Base-by-base conservation (phyloP, 2,888 invertebrate species). In the Dryadula phaetusa region DNA sequence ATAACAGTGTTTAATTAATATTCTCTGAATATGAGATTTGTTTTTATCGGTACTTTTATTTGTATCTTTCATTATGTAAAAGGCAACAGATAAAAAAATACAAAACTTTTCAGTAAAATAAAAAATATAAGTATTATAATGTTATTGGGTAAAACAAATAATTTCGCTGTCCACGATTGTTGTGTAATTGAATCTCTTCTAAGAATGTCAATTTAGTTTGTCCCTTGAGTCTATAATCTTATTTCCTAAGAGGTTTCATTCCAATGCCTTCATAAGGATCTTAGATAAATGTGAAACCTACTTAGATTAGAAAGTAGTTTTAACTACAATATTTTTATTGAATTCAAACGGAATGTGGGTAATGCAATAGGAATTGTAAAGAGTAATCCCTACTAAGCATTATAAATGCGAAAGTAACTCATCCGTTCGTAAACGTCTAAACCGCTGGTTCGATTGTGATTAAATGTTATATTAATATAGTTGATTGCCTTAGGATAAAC, bases 151-250 rank as follows among this genome's bases (percentile, higher is more conserved):
- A 10, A 44, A 34, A 54, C 7, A 46, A 44, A 54, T 66, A 20
- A 32, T 56, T 47, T 66, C 47, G 47, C 16, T 56, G 2, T 28
- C 46, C 54, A 37, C 44, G 16, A 40, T 16, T 56, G 56, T 56
- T 44, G 5, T 20, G 16, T 66, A 66, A 66, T 66, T 56, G 56
- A 66, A 54, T 66, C 62, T 66, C 62, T 53, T 53, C n/a, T 66
- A 56, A 62, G 62, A 34, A 54, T 25, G 32, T 14, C 66, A 66
- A 66, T 47, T 66, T 49, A 62, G 62, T 18, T 62, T 16, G 46
- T 14, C 62, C 53, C 62, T 56, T 40, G 25, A 66, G 62, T 47
- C 62, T 54, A 40, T 66, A 66, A 66, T 66, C 66, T 56, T 10
- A 66, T 66, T 62, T 66, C 62, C 62, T 66, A 10, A 54, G 66